Evolutionary conservation across 2,797 vertebrate species (phyloP).

Genomic region (Caiman crocodilus): DNA sequence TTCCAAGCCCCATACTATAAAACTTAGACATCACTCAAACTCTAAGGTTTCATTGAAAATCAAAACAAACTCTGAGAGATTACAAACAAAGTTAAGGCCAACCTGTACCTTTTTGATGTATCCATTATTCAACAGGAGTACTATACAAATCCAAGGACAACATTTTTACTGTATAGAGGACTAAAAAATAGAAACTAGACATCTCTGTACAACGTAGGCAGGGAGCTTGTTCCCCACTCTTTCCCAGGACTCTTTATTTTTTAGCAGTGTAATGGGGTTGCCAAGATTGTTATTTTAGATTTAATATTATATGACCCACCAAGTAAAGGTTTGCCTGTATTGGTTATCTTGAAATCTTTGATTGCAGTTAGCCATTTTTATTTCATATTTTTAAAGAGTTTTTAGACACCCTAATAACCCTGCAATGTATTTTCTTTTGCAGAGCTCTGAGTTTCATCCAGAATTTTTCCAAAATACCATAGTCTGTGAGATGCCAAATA

Average conservation of each 20-base stretch:
- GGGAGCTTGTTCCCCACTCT: background rate
- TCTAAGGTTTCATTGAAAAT: too few species aligned
- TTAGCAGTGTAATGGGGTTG: background rate
- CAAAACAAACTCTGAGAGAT: background rate
- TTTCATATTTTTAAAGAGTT: background rate
- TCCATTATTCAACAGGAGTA: background rate
- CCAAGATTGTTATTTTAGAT: background rate
- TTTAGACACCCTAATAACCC: background rate
- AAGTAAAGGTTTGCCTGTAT: background rate
- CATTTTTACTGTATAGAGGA: background rate
- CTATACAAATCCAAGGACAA: background rate
- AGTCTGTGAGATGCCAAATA: conserved; percentile 92
- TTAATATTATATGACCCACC: background rate
- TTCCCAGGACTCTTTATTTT: background rate
- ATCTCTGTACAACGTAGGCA: background rate
- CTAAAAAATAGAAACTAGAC: background rate
- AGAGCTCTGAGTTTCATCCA: conserved; percentile 87
- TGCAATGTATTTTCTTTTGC: conserved; percentile 32
- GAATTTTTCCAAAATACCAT: conserved; percentile 86
- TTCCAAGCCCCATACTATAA: background rate
- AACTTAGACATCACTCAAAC: background rate
- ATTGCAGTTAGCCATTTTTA: background rate
- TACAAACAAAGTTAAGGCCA: background rate
- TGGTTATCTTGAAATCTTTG: background rate
- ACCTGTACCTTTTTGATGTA: background rate